phyloP scores from a whole-genome alignment of 2,797 vertebrate species.

The Pempheris klunzingeri region DNA sequence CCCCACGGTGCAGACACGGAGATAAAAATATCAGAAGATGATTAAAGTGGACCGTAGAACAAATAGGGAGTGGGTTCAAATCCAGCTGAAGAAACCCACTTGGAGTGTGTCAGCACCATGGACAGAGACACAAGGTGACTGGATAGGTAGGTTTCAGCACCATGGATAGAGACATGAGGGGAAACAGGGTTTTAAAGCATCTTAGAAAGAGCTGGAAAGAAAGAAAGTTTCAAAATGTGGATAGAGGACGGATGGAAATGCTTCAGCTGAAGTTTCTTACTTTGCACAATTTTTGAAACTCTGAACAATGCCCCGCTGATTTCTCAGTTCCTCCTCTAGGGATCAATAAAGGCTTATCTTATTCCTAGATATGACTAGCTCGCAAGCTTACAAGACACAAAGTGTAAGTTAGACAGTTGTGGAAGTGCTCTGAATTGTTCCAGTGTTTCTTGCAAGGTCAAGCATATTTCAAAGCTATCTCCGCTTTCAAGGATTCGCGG shows the following conservation, averaged over 20 bases:
- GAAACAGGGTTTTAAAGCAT: not conserved
- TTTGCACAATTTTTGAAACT: not conserved
- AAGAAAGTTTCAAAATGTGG: too few species aligned
- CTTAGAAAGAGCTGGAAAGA: too few species aligned
- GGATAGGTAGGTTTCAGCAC: not conserved
- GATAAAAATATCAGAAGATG: not conserved
- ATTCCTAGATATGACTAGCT: not conserved
- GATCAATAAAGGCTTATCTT: too few species aligned
- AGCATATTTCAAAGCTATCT: not conserved
- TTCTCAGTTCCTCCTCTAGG: too few species aligned
- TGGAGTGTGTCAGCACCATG: conserved; percentile 21
- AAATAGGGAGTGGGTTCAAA: not conserved
- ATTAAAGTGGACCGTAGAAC: not conserved
- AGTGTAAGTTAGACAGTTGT: not conserved
- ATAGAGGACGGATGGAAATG: too few species aligned
- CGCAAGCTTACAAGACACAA: too few species aligned
- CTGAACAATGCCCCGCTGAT: conserved; percentile 11
- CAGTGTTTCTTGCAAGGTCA: not conserved
- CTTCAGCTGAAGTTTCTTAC: not conserved
- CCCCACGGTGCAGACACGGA: not conserved
- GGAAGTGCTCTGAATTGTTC: not conserved
- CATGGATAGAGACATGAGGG: not conserved
- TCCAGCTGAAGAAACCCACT: not conserved
- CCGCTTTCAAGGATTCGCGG: too few species aligned
- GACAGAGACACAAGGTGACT: conserved; percentile 2